phyloP scores from a whole-genome alignment of 2,113 vertebrate genomes.

The Hepsetus odoe region DNA sequence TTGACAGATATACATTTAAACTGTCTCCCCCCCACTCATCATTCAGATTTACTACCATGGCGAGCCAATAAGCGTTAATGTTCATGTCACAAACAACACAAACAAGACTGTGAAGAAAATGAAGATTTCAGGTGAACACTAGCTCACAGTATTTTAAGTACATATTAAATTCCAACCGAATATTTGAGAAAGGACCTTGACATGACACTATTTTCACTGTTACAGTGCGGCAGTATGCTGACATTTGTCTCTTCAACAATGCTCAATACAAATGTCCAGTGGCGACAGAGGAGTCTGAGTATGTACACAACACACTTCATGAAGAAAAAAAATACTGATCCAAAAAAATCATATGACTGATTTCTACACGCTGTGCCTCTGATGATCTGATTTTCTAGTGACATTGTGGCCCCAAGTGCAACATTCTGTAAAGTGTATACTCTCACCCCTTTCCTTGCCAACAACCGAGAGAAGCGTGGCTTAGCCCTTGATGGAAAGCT shows the following conservation, averaged over 20 bases:
- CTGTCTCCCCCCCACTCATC: too few relatives aligned
- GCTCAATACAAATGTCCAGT: slow-evolving; percentile 98
- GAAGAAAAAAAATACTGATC: neutral
- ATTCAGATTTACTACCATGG: slow-evolving; percentile 95
- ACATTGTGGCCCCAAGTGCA: slow-evolving; percentile 89
- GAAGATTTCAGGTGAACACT: slow-evolving; percentile 87
- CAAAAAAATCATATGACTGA: neutral
- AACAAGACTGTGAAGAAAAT: slow-evolving; percentile 98
- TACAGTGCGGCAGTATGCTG: slow-evolving; percentile 93
- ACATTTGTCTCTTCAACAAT: slow-evolving; percentile 98
- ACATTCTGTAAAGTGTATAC: slow-evolving; percentile 97
- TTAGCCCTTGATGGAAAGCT: slow-evolving; percentile 93
- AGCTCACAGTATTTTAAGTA: neutral
- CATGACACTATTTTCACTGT: neutral
- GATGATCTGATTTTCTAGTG: slow-evolving; percentile 71
- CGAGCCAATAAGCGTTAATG: slow-evolving; percentile 94
- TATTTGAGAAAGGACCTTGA: neutral
- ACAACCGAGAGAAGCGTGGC: slow-evolving; percentile 93
- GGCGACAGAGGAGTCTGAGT: slow-evolving; percentile 93
- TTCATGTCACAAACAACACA: slow-evolving; percentile 98
- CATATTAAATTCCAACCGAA: neutral
- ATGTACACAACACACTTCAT: slow-evolving; percentile 64
- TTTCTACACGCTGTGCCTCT: slow-evolving; percentile 7
- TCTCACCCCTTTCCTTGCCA: slow-evolving; percentile 90
- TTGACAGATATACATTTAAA: too few relatives aligned